Base-by-base conservation (phyloP, 2,888 invertebrate species). In the Cybosia mesomella region DNA sequence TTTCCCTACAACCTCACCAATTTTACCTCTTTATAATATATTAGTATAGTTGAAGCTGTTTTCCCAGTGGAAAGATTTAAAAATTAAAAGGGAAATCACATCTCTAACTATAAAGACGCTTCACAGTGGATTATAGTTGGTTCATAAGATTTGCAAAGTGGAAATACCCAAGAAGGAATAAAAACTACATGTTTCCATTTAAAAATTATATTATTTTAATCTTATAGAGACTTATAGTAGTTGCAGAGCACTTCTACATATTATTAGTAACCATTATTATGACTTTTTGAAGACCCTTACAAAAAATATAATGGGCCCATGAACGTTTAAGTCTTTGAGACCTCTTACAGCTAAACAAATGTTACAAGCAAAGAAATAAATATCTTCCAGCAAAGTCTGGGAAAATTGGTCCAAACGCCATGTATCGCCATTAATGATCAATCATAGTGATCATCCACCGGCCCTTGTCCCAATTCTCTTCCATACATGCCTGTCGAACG, bases 181-280 rank as follows among this genome's bases (percentile, higher is more conserved):
- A 49, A 36, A 49, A n/a, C 15, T 7, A 49, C 7, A 49, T 13
- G 13, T 22, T 28, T 39, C 21, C 21, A 60, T 36, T 66, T 55
- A 28, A 32, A 60, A 75, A 69, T 67, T n/a, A 65, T 53, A 77
- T 73, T 81, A 77, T 83, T 82, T 75, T 71, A 36, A 75, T 79
- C 75, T 65, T 77, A 62, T 43, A 64, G 67, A 78, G 75, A 73
- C 83, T 81, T 86, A 81, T 13, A 57, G 77, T 84, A 87, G 80
- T 74, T 78, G 72, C 70, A 82, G 77, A 83, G 77, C 80, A 75
- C 67, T 77, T 74, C 68, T 59, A 61, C 36, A 55, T 53, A 65
- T 71, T 64, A 68, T 72, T 71, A 72, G 70, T 65, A 70, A 73
- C 68, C 64, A 58, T 72, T 74, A 72, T 68, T 58, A 70, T 64